These are phyloP conservation scores for Plecturocebus donacophilus DNA, from an alignment of 2,113 vertebrate genomes.

Conservation along the genomic window DNA sequence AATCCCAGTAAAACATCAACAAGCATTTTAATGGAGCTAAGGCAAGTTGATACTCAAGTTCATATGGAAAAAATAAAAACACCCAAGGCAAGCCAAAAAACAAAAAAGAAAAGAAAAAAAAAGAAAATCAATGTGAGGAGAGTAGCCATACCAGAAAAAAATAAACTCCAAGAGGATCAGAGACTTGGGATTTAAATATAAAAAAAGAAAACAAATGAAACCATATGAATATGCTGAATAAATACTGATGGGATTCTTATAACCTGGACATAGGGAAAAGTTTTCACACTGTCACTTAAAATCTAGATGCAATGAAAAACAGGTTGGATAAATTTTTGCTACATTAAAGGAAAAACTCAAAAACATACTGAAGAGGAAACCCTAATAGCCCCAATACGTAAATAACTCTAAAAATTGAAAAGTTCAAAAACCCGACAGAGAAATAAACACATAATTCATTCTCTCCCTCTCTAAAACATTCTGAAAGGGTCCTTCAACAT, in stretches of 20 bases:
- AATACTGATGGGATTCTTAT: background rate
- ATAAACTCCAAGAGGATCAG: background rate
- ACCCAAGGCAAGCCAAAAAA: background rate
- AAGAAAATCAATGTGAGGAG: background rate
- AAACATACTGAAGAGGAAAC: background rate
- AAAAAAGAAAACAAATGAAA: background rate
- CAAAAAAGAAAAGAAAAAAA: background rate
- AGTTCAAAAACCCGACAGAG: background rate
- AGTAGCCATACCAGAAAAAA: background rate
- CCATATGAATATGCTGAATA: background rate
- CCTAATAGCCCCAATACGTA: background rate
- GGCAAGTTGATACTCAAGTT: background rate
- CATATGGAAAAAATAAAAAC: background rate
- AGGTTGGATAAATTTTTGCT: background rate
- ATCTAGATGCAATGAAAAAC: background rate
- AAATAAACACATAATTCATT: slow-evolving; percentile 35
- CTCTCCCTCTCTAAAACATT: background rate
- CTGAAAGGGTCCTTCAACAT: background rate
- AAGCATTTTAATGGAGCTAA: background rate
- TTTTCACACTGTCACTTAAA: background rate
- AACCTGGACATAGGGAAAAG: background rate
- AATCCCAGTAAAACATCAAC: background rate
- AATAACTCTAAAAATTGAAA: background rate
- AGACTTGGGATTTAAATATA: background rate
- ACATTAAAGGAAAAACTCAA: background rate